These are phyloP conservation scores for Hypercompe scribonia DNA, from an alignment of 2,888 invertebrate genomes.

Conservation along the genomic window DNA sequence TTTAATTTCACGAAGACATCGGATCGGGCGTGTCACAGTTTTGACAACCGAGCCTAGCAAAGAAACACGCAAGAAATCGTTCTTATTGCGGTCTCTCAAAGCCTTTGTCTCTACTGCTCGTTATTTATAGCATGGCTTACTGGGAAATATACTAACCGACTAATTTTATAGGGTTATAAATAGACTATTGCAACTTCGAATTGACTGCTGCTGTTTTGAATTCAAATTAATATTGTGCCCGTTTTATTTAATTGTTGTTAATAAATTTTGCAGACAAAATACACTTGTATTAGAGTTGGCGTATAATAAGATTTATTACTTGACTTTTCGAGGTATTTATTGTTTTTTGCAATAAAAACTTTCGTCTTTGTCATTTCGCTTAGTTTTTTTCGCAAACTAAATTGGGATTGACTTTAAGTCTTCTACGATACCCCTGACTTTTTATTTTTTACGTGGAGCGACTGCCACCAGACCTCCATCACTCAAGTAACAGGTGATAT, in stretches of 20 bases:
- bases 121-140: constrained; percentile 37
- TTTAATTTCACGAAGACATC: constrained; percentile 32
- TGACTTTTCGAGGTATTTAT: neutral
- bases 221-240: neutral
- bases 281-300: neutral
- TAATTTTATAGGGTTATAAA: constrained; percentile 5
- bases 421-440: too few species aligned
- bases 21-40: constrained; percentile 16
- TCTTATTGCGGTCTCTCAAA: constrained; percentile 38
- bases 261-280: neutral
- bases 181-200: neutral
- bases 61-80: constrained; percentile 35
- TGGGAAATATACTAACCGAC: constrained; percentile 34
- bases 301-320: neutral
- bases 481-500: too few species aligned
- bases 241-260: neutral
- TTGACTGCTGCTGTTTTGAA: neutral
- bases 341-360: neutral
- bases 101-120: constrained; percentile 33
- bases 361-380: neutral
- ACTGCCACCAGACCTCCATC: too few species aligned
- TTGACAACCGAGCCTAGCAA: constrained; percentile 15
- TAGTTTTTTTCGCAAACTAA: too few species aligned
- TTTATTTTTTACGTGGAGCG: too few species aligned
- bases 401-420: too few species aligned